Percentiles rank a stretch among this genome's conserved stretches.
Evolutionary conservation across 2,888 invertebrate genomes (phyloP).

Genomic region (Crocallis elinguaria): DNA sequence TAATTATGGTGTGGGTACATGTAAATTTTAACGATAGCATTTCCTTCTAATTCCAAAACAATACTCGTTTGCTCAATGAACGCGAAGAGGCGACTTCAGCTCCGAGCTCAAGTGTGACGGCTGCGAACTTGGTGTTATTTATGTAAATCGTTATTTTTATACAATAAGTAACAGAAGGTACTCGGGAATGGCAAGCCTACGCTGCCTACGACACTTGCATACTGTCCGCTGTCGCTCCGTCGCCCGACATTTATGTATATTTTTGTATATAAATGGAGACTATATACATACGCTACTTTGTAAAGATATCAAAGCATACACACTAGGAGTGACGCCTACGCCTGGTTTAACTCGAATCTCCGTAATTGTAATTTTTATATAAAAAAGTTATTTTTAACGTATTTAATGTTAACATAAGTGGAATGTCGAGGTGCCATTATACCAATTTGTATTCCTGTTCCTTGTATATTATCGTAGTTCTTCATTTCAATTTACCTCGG

Average conservation of each 20-base stretch:
- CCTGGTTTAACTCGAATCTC: constrained; percentile 79
- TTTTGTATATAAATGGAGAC: constrained; percentile 81
- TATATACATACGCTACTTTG: constrained; percentile 72
- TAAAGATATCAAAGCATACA: constrained; percentile 71
- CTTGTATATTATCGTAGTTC: constrained; percentile 48
- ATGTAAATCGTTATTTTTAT: constrained; percentile 71
- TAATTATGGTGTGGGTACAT: constrained; percentile 1
- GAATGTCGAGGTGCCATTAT: constrained; percentile 82
- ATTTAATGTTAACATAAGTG: constrained; percentile 73
- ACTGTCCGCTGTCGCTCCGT: constrained; percentile 53
- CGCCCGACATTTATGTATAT: constrained; percentile 79
- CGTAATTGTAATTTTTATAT: constrained; percentile 78
- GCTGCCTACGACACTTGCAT: constrained; percentile 54
- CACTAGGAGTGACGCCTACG: constrained; percentile 10
- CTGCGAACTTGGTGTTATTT: constrained; percentile 39
- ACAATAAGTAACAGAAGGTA: constrained; percentile 51
- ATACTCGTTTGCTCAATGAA: constrained; percentile 43
- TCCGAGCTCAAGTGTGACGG: constrained; percentile 51
- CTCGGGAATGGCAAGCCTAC: constrained; percentile 45
- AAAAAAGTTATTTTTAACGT: constrained; percentile 70
- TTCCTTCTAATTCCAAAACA: neutral
- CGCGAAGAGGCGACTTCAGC: constrained; percentile 23
- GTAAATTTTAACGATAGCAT: neutral
- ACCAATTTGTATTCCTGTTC: constrained; percentile 73
- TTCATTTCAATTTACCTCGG: constrained; percentile 50